Conservation (phyloP, 2,888 invertebrate genomes). For the Chrysomela aeneicollis region DNA sequence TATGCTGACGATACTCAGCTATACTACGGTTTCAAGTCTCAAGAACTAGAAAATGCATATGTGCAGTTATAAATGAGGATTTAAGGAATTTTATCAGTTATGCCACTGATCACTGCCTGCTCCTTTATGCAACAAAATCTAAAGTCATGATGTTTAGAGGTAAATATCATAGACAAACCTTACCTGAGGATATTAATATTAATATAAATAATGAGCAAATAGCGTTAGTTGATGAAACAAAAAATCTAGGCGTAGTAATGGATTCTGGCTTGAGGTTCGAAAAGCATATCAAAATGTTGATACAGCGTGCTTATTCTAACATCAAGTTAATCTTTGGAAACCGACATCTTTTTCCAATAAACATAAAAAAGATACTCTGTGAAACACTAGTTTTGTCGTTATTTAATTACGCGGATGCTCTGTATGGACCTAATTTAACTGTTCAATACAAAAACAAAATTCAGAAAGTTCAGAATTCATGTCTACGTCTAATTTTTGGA, state of each 20-base stretch:
- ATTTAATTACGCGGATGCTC: slow-evolving; percentile 12
- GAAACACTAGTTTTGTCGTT: slow-evolving; percentile 3
- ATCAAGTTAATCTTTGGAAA: slow-evolving; percentile 7
- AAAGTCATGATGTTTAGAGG: no score
- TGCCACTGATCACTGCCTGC: slow-evolving; percentile 20
- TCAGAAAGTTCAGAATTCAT: neutral
- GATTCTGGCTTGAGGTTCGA: slow-evolving; percentile 14
- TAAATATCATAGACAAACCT: slow-evolving; percentile 17
- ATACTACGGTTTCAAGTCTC: slow-evolving; percentile 16
- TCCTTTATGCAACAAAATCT: neutral
- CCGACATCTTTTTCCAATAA: slow-evolving; percentile 7
- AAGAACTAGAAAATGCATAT: slow-evolving; percentile 9
- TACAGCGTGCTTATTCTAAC: slow-evolving; percentile 11
- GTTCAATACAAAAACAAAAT: neutral
- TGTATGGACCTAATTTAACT: neutral
- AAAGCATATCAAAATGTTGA: slow-evolving; percentile 1
- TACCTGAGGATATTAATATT: slow-evolving; percentile 4
- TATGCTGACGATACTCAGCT: slow-evolving; percentile 18
- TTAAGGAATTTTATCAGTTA: slow-evolving; percentile 8
- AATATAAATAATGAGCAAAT: slow-evolving; percentile 12
- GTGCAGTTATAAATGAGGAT: slow-evolving; percentile 9
- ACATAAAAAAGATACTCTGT: slow-evolving; percentile 6
- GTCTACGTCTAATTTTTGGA: neutral
- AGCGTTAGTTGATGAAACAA: slow-evolving; percentile 4
- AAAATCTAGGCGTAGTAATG: slow-evolving; percentile 6